phyloP scores from a whole-genome alignment of 2,888 invertebrate genomes.

The Phengaris arion region DNA sequence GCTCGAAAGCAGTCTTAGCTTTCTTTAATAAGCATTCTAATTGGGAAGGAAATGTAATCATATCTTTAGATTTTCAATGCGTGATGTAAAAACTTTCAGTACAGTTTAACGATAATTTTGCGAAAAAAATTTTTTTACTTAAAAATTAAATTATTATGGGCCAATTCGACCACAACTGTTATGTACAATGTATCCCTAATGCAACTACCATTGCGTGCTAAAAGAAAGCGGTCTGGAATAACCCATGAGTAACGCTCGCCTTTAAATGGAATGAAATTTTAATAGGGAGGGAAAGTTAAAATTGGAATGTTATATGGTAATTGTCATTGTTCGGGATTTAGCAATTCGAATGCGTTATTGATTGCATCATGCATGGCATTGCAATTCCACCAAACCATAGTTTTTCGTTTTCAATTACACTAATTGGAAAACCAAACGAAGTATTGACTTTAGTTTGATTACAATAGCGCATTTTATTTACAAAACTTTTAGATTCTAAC shows the following conservation, averaged over 20 bases:
- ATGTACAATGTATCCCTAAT: background rate
- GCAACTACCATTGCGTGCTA: background rate
- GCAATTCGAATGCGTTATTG: background rate
- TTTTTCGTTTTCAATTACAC: background rate
- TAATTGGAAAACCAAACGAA: background rate
- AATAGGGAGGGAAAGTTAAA: constrained; percentile 14
- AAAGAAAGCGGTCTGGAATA: constrained; percentile 13
- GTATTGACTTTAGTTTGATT: no score
- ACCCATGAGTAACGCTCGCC: constrained; percentile 28
- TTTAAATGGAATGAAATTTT: constrained; percentile 21
- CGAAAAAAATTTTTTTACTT: no score
- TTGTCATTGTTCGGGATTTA: constrained; percentile 6
- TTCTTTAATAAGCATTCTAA: no score
- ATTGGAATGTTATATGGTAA: constrained; percentile 10
- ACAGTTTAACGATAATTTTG: no score
- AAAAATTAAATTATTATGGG: no score
- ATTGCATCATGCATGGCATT: background rate
- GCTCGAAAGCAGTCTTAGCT: no score
- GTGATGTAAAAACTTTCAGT: no score
- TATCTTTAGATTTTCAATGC: no score
- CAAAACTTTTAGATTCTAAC: no score
- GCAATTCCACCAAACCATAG: background rate
- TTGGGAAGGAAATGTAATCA: background rate
- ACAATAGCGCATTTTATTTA: no score
- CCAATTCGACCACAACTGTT: background rate